Base-by-base conservation (phyloP, 2,888 invertebrate genomes). In the Brachypterus glaber region DNA sequence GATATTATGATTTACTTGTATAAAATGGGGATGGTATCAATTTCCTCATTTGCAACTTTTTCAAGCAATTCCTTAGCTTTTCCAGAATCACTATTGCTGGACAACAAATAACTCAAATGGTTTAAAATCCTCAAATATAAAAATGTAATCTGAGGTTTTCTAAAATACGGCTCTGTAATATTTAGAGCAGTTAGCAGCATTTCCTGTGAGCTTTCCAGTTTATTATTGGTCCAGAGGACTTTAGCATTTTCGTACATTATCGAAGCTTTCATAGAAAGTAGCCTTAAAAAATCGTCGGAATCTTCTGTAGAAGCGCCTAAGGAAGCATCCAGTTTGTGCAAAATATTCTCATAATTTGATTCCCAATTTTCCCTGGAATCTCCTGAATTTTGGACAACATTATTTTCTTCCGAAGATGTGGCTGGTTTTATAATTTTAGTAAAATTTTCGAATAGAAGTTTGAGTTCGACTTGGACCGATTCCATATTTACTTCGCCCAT, bases 61-160 rank as follows among this genome's bases (percentile, higher is more conserved):
- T 75, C 72, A 8, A 77, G 59, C 25, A 74, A 62, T 5, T 68
- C 65, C 41, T 63, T 65, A 2, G 75, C 70, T 11, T 59, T 49
- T n/a, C 57, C 58, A 4, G 64, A 60, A 34, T 73, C 66, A 17
- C 71, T 71, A 33, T 70, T 54, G 51, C 74, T 73, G 1, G 73
- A 71, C 2, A 73, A 57, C 40, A 72, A 68, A 53, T 73, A 76
- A 37, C 74, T 70, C 33, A 73, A 59, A 44, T 75, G 69, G 51
- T 77, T 77, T 39, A 75, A 69, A 25, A 76, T 65, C 52, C 74
- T 66, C 33, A 76, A 61, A 26, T 72, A 62, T 39, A 76, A 65
- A 52, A 74, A 77, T 17, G 50, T 45, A 14, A 64, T 50, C 35
- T 55, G 52, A 3, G 56, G 48, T 39, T 64, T 46, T 15, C 49